Conservation (phyloP, 1,140 invertebrate genomes). For the Drosophila neocordata region DNA sequence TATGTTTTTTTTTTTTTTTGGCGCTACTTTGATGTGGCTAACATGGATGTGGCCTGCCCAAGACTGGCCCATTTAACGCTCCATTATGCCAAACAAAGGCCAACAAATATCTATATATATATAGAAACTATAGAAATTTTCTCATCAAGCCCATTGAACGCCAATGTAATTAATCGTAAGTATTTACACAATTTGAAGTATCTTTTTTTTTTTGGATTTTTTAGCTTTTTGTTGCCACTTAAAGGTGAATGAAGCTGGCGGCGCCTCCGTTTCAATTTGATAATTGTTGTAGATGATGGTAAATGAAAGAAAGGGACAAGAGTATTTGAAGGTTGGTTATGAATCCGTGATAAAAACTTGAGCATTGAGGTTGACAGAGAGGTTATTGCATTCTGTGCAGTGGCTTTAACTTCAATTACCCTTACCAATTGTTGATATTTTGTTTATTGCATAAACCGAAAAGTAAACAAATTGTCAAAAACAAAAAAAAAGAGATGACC, state of each 20-base stretch:
- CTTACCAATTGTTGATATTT: conserved; percentile 44
- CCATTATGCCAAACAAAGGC: conserved; percentile 57
- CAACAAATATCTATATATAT: conserved; percentile 10
- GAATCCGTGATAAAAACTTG: conserved; percentile 8
- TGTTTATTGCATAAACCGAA: conserved; percentile 70
- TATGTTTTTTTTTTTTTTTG: conserved; percentile 51
- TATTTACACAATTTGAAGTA: conserved; percentile 59
- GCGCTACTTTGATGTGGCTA: conserved; percentile 45
- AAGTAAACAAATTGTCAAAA: conserved; percentile 33
- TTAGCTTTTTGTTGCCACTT: conserved; percentile 20
- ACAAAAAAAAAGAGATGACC: conserved; percentile 48
- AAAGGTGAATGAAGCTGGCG: conserved; percentile 19
- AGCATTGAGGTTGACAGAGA: conserved; percentile 24
- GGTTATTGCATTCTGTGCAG: conserved; percentile 29
- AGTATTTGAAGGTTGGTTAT: conserved; percentile 1
- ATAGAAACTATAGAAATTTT: conserved; percentile 58
- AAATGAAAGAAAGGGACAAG: neutral
- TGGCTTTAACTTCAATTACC: conserved; percentile 64
- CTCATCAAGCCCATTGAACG: conserved; percentile 50
- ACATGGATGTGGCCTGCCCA: neutral
- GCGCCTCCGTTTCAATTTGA: conserved; percentile 35
- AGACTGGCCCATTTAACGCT: conserved; percentile 69
- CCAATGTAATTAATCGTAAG: conserved; percentile 72
- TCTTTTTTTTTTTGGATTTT: conserved; percentile 8
- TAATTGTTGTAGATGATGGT: neutral